Conservation (phyloP, 2,888 invertebrate species). For the Criorhina ranunculi region DNA sequence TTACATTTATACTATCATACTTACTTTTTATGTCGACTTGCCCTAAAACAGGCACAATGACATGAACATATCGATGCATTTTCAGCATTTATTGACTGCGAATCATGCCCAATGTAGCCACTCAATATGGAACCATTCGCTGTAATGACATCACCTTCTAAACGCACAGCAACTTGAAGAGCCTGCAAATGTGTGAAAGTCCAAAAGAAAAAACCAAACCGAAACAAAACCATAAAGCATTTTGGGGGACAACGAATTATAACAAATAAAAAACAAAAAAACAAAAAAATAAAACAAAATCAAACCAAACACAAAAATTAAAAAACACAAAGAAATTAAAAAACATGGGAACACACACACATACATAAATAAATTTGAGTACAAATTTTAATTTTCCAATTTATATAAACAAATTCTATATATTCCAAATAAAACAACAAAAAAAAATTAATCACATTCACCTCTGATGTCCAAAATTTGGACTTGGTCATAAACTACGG, state of each 20-base stretch:
- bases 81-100: conserved; percentile 82
- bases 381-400: conserved; percentile 63
- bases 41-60: conserved; percentile 84
- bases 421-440: conserved; percentile 52
- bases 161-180: conserved; percentile 95
- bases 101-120: conserved; percentile 86
- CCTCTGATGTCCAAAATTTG: conserved; percentile 85
- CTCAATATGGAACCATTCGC: conserved; percentile 95
- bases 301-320: conserved; percentile 31
- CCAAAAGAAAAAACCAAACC: conserved; percentile 69
- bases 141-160: conserved; percentile 98
- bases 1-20: conserved; percentile 63
- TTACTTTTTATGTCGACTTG: conserved; percentile 84
- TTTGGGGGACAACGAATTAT: conserved; percentile 58
- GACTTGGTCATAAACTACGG: conserved; percentile 84
- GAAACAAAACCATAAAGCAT: conserved; percentile 70
- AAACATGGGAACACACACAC: conserved; percentile 70
- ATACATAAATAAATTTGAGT: conserved; percentile 64
- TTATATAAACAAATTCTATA: conserved; percentile 62
- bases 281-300: conserved; percentile 33
- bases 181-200: conserved; percentile 87
- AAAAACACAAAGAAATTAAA: conserved; percentile 36
- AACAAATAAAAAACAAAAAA: conserved; percentile 44
- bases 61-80: conserved; percentile 84
- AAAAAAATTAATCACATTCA: conserved; percentile 81